Evolutionary conservation across 2,888 invertebrate genomes (phyloP), one percentile per base, ranked within the genome.

Genomic region (Agriopis leucophaearia): DNA sequence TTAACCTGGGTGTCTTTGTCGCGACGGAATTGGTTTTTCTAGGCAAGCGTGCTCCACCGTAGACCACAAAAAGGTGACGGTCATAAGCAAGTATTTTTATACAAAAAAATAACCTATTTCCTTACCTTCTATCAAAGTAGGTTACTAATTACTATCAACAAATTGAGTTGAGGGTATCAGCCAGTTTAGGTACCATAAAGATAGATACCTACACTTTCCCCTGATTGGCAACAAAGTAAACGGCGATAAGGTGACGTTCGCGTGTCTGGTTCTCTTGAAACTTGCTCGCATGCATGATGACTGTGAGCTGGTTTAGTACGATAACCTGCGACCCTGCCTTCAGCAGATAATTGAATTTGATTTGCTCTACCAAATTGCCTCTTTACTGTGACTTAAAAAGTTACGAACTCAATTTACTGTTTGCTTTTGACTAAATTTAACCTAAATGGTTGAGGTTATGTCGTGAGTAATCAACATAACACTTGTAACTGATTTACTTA

Each of bases 201-300:
- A 55, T 55, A 68, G 27, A 47, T 27, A 62, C 38, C 50, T 57
- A 67, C 57, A 71, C 66, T 56, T 60, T 70, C 51, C 58, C 61
- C 12, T 48, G 60, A 71, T 72, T 68, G 66, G 62, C 51, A 66
- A 58, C 65, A 66, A 68, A 69, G 58, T 70, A 65, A 57, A 66
- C 62, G 66, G 60, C 58, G 74, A 78, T 75, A 75, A 73, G 74
- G 75, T 74, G 70, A 73, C 65, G 73, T 58, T 83, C 64, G 80
- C 84, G 81, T 83, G 84, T 78, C 79, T 76, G 3, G 40, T 16
- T 12, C 65, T 72, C 75, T 80, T 78, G 64, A 78, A 78, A 75
- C 62, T 75, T 61, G 27, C 27, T 57, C 61, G 50, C 68, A 78
- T 79, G 80, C 77, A 78, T 77, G 78, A 78, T 77, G 78, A 72